Conservation (phyloP, 2,113 vertebrate genomes). For the Cyphomyrus plagiostoma region DNA sequence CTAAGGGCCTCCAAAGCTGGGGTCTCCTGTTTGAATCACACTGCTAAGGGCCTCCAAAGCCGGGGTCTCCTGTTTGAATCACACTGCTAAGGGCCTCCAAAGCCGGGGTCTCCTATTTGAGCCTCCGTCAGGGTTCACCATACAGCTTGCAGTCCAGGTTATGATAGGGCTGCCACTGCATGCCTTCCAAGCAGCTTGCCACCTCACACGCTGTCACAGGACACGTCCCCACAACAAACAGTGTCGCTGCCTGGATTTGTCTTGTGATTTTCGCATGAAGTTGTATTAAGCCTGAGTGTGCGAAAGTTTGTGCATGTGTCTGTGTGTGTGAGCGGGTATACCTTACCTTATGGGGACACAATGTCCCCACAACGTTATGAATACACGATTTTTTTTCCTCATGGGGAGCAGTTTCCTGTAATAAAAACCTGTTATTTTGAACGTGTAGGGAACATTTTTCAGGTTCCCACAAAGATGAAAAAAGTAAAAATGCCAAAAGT, state of each 20-base stretch:
- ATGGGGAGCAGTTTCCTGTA: too few relatives aligned
- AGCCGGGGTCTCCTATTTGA: background rate
- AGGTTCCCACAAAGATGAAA: too few relatives aligned
- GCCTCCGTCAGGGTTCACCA: background rate
- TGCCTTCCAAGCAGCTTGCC: too few relatives aligned
- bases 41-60: constrained; percentile 14
- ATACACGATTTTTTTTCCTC: too few relatives aligned
- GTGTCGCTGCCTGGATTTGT: background rate
- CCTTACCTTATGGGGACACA: too few relatives aligned
- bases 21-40: constrained; percentile 50
- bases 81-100: constrained; percentile 27
- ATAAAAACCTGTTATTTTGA: too few relatives aligned
- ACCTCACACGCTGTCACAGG: background rate
- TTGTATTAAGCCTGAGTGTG: background rate
- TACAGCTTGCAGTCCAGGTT: background rate
- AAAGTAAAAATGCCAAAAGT: too few relatives aligned
- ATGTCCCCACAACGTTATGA: background rate
- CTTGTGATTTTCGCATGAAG: background rate
- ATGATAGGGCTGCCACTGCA: background rate
- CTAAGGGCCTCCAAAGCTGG: constrained; percentile 33
- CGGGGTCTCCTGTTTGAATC: constrained; percentile 37
- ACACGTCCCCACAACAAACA: background rate
- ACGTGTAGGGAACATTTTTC: too few relatives aligned
- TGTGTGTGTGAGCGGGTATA: background rate
- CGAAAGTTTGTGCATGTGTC: background rate